Base-by-base conservation (phyloP, 2,797 vertebrate species). In the Xerus rutilus region DNA sequence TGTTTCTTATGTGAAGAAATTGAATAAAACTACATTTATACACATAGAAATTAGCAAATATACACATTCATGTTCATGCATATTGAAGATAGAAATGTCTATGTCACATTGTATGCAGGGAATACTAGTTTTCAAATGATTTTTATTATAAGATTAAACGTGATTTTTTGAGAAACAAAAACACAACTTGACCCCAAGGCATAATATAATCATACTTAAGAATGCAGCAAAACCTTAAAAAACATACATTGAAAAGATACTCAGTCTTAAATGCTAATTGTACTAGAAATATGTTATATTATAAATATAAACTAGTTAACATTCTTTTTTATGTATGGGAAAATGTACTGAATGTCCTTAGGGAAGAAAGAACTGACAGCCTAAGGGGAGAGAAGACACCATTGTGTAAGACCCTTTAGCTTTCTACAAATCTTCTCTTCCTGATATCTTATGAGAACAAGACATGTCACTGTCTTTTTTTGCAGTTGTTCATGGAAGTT, bases 271-370 rank as follows among this genome's bases (percentile, higher is more conserved):
- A 87, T 78, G 32, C 30, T 95, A 91, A 76, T 85, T 5, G 69
- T 54, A 67, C 3, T 35, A 91, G 54, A 96, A 90, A 88, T 72
- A 70, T 28, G 13, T 85, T 43, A 57, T 67, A 32, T 86, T 92
- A 86, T 59, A 83, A 87, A 92, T 91, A 14, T 89, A 94, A 82
- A 93, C 91, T 79, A 81, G n/a, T 83, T 83, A 83, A 8, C 39
- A 54, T 54, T 95, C n/a, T 78, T 90, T 94, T 92, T 84, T 73
- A 91, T 86, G 35, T 89, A 83, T 89, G 35, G 47, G 28, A 67
- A 88, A 93, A 86, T 84, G 2, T 52, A 45, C 15, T 35, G n/a
- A 86, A 39, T 0, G 14, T 67, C 64, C 21, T 76, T 1, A 49
- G 65, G 39, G 52, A 49, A n/a, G 17, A 86, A 43, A 65, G 64